These are phyloP conservation scores for Electrophaes corylata DNA, from an alignment of 2,888 invertebrate species.

Conservation along the genomic window DNA sequence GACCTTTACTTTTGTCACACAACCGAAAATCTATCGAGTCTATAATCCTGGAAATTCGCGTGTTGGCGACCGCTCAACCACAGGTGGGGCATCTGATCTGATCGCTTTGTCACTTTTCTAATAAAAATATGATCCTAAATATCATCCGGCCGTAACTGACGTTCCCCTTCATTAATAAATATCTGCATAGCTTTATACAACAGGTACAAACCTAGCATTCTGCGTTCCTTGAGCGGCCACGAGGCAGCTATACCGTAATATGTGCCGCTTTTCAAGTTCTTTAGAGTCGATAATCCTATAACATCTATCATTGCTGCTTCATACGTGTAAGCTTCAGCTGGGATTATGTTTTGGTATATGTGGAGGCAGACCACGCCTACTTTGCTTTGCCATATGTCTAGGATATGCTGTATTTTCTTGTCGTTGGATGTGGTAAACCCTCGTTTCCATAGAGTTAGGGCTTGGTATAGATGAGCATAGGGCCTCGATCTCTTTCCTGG, in stretches of 20 bases:
- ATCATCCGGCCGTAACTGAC: conserved; percentile 92
- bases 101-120: too few species aligned
- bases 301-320: conserved; percentile 98
- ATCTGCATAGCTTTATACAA: conserved; percentile 93
- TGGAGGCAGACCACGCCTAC: conserved; percentile 95
- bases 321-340: conserved; percentile 96
- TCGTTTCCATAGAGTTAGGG: conserved; percentile 87
- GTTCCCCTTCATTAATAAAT: conserved; percentile 94
- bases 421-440: conserved; percentile 71
- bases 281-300: conserved; percentile 82
- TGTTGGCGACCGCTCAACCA: too few species aligned
- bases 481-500: conserved; percentile 91
- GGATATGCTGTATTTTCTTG: conserved; percentile 90
- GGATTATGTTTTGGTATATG: conserved; percentile 94
- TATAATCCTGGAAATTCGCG: too few species aligned
- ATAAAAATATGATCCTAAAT: conserved; percentile 38
- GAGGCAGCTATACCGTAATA: conserved; percentile 91
- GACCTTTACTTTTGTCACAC: too few species aligned
- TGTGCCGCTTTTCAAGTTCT: conserved; percentile 90
- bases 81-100: too few species aligned
- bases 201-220: conserved; percentile 90
- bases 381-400: conserved; percentile 93
- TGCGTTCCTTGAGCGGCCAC: conserved; percentile 89
- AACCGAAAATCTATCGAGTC: too few species aligned
- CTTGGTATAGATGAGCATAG: conserved; percentile 95